These are phyloP conservation scores for Oscheius onirici DNA, from an alignment of 2,888 invertebrate species.

Conservation along the genomic window DNA sequence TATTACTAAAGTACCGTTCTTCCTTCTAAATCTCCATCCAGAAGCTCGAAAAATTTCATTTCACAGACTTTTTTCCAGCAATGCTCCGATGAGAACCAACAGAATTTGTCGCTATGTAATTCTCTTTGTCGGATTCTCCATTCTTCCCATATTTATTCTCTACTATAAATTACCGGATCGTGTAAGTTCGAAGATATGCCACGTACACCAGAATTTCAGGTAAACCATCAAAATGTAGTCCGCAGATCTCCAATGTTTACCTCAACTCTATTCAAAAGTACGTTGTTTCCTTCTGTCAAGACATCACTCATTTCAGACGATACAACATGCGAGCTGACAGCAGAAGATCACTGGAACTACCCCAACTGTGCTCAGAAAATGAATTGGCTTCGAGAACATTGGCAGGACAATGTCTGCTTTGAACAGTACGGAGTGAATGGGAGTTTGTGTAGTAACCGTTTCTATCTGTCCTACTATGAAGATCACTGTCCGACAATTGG, in stretches of 20 bases:
- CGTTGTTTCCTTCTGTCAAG: no score
- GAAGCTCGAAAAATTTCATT: not conserved
- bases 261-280: no score
- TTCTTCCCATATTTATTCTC: slow-evolving; percentile 1
- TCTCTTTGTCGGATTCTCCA: not conserved
- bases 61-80: no score
- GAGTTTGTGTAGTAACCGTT: slow-evolving; percentile 73
- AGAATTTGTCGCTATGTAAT: not conserved
- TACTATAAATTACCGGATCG: not conserved
- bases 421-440: slow-evolving; percentile 73
- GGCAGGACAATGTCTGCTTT: slow-evolving; percentile 74
- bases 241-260: no score
- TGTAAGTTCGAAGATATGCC: not conserved
- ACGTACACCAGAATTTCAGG: no score
- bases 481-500: slow-evolving; percentile 71
- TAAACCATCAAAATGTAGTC: no score
- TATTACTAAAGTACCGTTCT: not conserved
- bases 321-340: not conserved
- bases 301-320: not conserved
- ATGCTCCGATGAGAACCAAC: slow-evolving; percentile 16
- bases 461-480: slow-evolving; percentile 73
- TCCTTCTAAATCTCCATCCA: not conserved
- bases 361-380: slow-evolving; percentile 54
- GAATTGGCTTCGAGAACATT: slow-evolving; percentile 73
- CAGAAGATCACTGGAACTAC: slow-evolving; percentile 13